Conservation (phyloP, 92 coral and sea anemone genomes). For the Isaurus tuberculatus region DNA sequence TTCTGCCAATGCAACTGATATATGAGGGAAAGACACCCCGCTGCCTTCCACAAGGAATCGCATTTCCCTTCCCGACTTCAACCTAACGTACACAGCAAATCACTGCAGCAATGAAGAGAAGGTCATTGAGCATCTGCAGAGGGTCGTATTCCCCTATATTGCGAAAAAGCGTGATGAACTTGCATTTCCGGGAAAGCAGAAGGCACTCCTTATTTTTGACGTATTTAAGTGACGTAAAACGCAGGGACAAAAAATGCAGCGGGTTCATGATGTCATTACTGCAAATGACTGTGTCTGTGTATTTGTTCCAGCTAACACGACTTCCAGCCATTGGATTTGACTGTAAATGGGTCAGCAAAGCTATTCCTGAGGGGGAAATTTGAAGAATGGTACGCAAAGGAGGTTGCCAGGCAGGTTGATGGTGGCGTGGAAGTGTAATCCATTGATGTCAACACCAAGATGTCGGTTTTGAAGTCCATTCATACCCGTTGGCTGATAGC, state of each 20-base stretch:
- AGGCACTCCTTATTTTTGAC: constrained; percentile 58
- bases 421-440: constrained; percentile 45
- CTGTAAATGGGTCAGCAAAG: constrained; percentile 52
- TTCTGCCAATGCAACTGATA: constrained; percentile 64
- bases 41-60: constrained; percentile 57
- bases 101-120: constrained; percentile 58
- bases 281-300: constrained; percentile 46
- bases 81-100: constrained; percentile 49
- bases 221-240: constrained; percentile 51
- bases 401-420: constrained; percentile 41
- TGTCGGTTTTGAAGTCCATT: constrained; percentile 40
- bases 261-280: constrained; percentile 37
- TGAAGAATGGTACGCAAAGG: constrained; percentile 36
- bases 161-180: constrained; percentile 55
- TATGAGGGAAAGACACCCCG: constrained; percentile 63
- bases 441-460: constrained; percentile 41
- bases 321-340: constrained; percentile 55
- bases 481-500: constrained; percentile 36
- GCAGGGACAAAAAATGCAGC: constrained; percentile 37
- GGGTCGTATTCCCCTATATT: constrained; percentile 52
- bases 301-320: constrained; percentile 43
- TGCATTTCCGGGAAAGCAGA: constrained; percentile 50
- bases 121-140: constrained; percentile 50
- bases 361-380: constrained; percentile 48
- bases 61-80: constrained; percentile 35